Conservation (phyloP, 1,140 invertebrate genomes). For the Triops cancriformis region DNA sequence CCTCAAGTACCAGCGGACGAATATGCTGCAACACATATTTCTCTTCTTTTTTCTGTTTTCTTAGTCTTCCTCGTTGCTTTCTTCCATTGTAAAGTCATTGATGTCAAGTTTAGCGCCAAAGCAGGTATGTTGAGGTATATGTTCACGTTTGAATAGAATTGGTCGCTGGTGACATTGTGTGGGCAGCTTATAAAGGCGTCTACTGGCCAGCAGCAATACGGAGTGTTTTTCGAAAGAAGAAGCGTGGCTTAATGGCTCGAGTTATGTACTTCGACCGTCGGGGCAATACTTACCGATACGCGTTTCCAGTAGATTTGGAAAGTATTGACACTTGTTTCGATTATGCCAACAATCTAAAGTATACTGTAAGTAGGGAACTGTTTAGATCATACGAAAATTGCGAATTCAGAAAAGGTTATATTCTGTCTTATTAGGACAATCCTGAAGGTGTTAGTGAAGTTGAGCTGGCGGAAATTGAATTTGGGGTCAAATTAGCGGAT, state of each 20-base stretch:
- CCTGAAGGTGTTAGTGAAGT: background rate
- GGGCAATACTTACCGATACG: background rate
- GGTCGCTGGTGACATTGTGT: background rate
- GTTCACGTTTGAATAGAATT: background rate
- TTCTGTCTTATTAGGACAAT: background rate
- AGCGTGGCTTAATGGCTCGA: background rate
- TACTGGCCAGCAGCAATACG: constrained; percentile 7
- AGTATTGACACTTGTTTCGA: background rate
- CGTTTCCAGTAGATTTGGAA: background rate
- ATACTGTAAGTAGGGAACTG: background rate
- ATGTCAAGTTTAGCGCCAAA: no score
- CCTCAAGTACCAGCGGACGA: no score
- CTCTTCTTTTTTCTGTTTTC: no score
- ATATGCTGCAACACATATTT: no score
- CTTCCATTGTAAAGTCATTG: no score
- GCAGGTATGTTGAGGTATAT: no score
- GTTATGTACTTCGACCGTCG: background rate
- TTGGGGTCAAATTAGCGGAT: background rate
- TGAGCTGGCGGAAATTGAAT: background rate
- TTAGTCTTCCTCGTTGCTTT: no score
- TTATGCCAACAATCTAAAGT: background rate
- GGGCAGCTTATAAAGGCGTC: background rate
- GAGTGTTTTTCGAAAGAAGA: background rate
- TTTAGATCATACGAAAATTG: background rate
- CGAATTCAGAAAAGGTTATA: background rate